Base-by-base conservation (phyloP, 2,888 invertebrate genomes). In the Onthophagus sagittarius region DNA sequence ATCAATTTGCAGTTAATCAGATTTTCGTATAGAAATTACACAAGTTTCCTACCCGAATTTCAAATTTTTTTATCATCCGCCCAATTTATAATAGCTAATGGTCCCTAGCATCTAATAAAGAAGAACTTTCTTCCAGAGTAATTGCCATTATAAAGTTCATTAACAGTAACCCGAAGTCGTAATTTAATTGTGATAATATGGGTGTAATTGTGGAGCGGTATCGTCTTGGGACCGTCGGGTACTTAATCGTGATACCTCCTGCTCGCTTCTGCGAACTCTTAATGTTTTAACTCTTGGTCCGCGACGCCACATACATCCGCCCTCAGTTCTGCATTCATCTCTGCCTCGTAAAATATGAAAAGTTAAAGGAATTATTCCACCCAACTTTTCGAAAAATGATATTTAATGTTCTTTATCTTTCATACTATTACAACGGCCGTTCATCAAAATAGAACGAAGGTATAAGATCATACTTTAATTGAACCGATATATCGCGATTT, bases 101-200 rank as follows among this genome's bases (percentile, higher is more conserved):
- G 65, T 62, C 75, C 70, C 63, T n/a, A 70, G 69, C 72, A 73
- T 73, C 39, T 76, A 77, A 77, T 76, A 76, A 76, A 76, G 76
- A 77, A 77, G 76, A 77, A 77, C 72, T 77, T 76, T 62, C 69
- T 70, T 69, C 75, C 65, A 67, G 67, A 67, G 32, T 63, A 77
- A 75, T 77, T 75, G 72, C 73, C 73, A 75, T 77, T 77, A 74
- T 77, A 77, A 76, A 78, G 75, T 74, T 75, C 76, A 74, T 78
- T 79, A 80, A 79, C 71, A 72, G 77, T 79, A 78, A 80, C 79
- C 79, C 77, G 77, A 77, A 74, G 76, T 75, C 74, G 75, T 77
- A 79, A 78, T 78, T 79, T 80, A 81, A 80, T 80, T 81, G 80
- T 76, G 77, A 79, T 80, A 80, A 80, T 81, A 79, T 77, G 79